These are phyloP conservation scores for Crenichthys baileyi DNA, from an alignment of 2,797 vertebrate genomes.

Conservation along the genomic window DNA sequence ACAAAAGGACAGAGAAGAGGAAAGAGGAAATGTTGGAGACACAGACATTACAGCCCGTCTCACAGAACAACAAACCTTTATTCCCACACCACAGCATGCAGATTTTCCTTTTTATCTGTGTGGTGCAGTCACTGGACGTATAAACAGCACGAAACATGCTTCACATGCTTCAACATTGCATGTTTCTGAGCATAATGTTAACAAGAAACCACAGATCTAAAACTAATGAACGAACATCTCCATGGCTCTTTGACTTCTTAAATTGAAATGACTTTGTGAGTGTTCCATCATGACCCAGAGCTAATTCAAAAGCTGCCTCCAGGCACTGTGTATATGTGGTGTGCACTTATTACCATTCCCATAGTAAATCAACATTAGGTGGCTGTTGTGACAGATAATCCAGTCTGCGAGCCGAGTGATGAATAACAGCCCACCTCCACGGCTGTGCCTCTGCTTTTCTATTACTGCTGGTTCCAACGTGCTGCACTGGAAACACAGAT, in stretches of 20 bases:
- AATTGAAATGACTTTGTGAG: neutral
- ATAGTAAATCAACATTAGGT: conserved; percentile 41
- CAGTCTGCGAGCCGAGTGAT: conserved; percentile 20
- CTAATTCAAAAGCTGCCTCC: conserved; percentile 44
- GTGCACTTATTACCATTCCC: conserved; percentile 17
- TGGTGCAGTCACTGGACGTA: conserved; percentile 14
- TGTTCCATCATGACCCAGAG: conserved; percentile 18
- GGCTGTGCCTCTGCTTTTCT: conserved; percentile 6
- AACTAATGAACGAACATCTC: conserved; percentile 5
- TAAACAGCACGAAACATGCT: neutral
- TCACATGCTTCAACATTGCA: conserved; percentile 6
- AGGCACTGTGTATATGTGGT: conserved; percentile 30
- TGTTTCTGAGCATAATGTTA: conserved; percentile 1
- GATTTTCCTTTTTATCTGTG: conserved; percentile 33
- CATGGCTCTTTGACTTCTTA: conserved; percentile 18
- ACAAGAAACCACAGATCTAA: conserved; percentile 28
- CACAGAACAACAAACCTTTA: neutral
- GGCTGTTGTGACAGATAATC: conserved; percentile 33
- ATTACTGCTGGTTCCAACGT: conserved; percentile 16
- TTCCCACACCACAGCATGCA: neutral
- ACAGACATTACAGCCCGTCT: neutral
- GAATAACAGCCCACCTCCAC: conserved; percentile 34
- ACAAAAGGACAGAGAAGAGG: neutral
- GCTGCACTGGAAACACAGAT: conserved; percentile 7
- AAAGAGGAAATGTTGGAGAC: neutral